A percentile compares a stretch with the other conserved stretches of the same genome.
Conservation (phyloP, 2,797 vertebrate genomes). For the Florisuga fusca region DNA sequence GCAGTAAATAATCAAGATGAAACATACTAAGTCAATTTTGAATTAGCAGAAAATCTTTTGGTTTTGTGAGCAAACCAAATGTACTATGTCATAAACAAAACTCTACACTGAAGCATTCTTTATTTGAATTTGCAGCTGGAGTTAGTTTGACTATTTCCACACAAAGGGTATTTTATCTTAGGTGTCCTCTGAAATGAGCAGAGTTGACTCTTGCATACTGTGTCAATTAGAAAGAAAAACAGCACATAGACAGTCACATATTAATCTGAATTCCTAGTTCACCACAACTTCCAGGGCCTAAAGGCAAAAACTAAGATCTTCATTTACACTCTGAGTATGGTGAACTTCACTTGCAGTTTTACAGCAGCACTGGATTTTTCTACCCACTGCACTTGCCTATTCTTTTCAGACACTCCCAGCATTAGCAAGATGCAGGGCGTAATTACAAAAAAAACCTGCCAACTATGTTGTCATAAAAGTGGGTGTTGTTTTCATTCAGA, state of each 20-base stretch:
- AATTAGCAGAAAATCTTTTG: neutral
- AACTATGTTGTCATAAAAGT: conserved; percentile 24
- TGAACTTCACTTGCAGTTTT: neutral
- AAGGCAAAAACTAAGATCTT: neutral
- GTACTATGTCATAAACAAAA: neutral
- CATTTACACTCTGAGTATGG: neutral
- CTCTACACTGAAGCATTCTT: neutral
- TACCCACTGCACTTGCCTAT: neutral
- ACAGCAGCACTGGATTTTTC: neutral
- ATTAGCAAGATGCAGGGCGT: neutral
- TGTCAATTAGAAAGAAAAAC: conserved; percentile 4
- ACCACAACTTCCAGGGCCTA: neutral
- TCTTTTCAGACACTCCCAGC: neutral
- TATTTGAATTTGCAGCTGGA: neutral
- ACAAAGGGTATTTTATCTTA: neutral
- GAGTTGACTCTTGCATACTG: neutral
- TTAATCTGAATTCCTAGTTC: neutral
- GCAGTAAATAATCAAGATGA: neutral
- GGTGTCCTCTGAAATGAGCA: neutral
- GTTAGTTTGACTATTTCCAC: neutral
- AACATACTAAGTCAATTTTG: neutral
- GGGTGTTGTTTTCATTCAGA: conserved; percentile 46
- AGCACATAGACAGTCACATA: neutral
- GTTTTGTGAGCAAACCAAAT: neutral
- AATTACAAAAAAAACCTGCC: conserved; percentile 34